Evolutionary conservation across 1,140 invertebrate genomes (phyloP), one percentile per base, ranked within the genome.

Genomic region (Lucilia cuprina): DNA sequence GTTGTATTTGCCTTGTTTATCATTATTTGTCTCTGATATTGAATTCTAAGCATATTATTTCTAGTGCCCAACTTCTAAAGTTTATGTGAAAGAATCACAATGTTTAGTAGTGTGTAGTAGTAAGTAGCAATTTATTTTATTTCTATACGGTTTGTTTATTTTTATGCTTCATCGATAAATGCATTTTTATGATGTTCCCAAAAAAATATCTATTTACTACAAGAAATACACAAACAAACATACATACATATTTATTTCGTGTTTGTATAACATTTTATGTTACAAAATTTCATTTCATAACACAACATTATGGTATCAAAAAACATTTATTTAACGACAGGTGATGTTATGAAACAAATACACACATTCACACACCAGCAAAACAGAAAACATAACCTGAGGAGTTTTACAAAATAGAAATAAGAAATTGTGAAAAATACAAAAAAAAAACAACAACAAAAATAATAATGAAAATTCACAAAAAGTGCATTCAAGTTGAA

Each of bases 401-500:
- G 55, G 55, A 60, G n/a, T 60, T 60, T 60, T 60, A n/a, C 14
- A 7, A 70, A 70, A 70, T 21, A n/a, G 50, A 55, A 70, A 70
- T 19, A 70, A 70, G 65, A 70, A 70, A 70, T 70, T 70, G 65
- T 25, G 65, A 70, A 70, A 70, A 21, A 70, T 7, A 70, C 1
- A 9, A 19, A n/a, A 17, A n/a, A 17, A 60, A 5, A 7, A 60
- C 14, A n/a, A n/a, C 34, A 78, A n/a, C 17, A 47, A 74, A 13
- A 41, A 41, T 41, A 30, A 30, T 41, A 41, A 41, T 41, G 41
- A 78, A 49, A 21, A 80, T 80, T 80, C 41, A 70, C 41, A 49
- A 80, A 80, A 80, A 49, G 77, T 80, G 77, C 77, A 80, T 25
- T 80, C 77, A 80, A 80, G 77, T 80, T 80, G 77, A 80, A 80